A percentile compares a stretch with the other conserved stretches of the same genome.
Conservation (phyloP, 1,140 invertebrate species). For the Zaprionus africanus region DNA sequence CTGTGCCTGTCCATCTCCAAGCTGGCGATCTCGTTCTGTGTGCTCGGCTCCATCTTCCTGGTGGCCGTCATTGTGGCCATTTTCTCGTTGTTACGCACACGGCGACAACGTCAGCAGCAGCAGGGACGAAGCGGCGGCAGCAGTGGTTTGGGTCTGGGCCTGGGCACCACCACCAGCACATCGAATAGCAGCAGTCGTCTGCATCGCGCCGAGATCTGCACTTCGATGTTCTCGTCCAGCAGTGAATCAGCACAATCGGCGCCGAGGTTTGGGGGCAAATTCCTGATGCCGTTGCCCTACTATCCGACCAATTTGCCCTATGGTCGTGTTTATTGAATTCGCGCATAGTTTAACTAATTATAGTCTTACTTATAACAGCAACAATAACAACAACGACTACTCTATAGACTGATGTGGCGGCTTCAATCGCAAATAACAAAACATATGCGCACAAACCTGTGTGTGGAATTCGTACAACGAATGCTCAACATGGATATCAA, state of each 20-base stretch:
- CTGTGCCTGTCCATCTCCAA: conserved; percentile 90
- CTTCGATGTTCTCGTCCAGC: conserved; percentile 83
- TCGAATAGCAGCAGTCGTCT: conserved; percentile 70
- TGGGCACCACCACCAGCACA: conserved; percentile 49
- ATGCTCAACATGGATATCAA: conserved; percentile 58
- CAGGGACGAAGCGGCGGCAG: conserved; percentile 35
- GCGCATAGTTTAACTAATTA: background rate
- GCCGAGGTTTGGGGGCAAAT: conserved; percentile 75
- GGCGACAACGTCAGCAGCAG: conserved; percentile 84
- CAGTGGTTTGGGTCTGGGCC: conserved; percentile 40
- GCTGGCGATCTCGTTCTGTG: conserved; percentile 89
- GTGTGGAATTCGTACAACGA: conserved; percentile 69
- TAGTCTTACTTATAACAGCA: conserved; percentile 10
- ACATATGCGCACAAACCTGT: background rate
- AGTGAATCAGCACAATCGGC: conserved; percentile 79
- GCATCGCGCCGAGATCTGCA: conserved; percentile 74
- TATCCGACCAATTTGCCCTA: conserved; percentile 81
- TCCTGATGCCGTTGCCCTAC: conserved; percentile 83
- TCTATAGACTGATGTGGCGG: conserved; percentile 68
- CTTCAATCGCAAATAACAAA: conserved; percentile 43
- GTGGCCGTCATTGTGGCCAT: conserved; percentile 88
- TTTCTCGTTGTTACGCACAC: conserved; percentile 87
- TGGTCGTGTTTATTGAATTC: conserved; percentile 74
- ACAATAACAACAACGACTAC: background rate
- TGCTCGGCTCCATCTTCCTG: conserved; percentile 88